Conservation (phyloP, 2,797 vertebrate species). For the Myotis myotis region DNA sequence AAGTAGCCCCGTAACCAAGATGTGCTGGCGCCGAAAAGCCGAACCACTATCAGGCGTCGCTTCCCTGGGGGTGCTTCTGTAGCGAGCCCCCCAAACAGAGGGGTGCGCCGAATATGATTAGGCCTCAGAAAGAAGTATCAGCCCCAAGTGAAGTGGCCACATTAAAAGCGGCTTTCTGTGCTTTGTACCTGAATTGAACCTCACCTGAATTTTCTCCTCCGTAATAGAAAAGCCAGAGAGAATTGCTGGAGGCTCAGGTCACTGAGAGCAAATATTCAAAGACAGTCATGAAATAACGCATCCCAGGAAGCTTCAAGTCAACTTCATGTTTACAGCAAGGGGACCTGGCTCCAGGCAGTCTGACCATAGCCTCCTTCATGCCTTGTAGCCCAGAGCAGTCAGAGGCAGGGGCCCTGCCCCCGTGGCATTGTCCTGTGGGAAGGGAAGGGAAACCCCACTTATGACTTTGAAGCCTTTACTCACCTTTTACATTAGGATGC, state of each 20-base stretch:
- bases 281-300: background rate
- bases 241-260: background rate
- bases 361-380: background rate
- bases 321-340: background rate
- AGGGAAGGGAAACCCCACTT: background rate
- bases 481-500: background rate
- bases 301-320: background rate
- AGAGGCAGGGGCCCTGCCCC: background rate
- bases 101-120: background rate
- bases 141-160: background rate
- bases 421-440: background rate
- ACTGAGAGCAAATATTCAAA: background rate
- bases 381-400: background rate
- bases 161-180: background rate
- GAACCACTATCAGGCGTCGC: background rate
- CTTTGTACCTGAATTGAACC: background rate
- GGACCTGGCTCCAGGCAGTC: background rate
- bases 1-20: background rate
- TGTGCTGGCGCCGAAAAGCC: background rate
- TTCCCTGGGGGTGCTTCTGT: background rate
- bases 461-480: background rate
- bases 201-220: slow-evolving; percentile 1
- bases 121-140: background rate
- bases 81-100: background rate
- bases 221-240: background rate